These are phyloP conservation scores for Ichneumoninae sp. DNA, from an alignment of 2,888 invertebrate genomes.

Conservation along the genomic window DNA sequence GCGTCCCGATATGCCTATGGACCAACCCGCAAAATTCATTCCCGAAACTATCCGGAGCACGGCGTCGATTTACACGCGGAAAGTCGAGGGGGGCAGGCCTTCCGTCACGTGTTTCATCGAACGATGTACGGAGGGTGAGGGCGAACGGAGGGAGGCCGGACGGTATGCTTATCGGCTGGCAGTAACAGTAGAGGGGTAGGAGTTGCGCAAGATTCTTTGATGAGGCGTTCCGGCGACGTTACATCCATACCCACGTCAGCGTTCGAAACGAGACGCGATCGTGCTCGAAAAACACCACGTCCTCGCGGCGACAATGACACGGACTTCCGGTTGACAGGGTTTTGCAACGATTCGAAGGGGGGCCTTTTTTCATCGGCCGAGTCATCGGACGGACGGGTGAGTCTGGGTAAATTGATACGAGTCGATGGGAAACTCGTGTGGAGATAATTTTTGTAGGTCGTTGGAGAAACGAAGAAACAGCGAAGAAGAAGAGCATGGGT, in stretches of 20 bases:
- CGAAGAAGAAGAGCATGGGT: slow-evolving; percentile 57
- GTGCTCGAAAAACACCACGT: slow-evolving; percentile 22
- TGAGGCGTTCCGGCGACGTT: slow-evolving; percentile 36
- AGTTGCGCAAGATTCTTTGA: slow-evolving; percentile 51
- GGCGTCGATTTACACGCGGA: slow-evolving; percentile 21
- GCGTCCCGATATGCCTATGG: slow-evolving; percentile 8
- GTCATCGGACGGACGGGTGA: neutral
- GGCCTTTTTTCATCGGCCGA: neutral
- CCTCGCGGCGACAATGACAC: neutral
- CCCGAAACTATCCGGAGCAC: neutral
- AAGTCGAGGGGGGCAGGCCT: neutral
- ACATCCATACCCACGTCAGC: slow-evolving; percentile 45
- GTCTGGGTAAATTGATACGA: slow-evolving; percentile 4
- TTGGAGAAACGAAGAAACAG: slow-evolving; percentile 29
- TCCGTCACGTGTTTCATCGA: slow-evolving; percentile 48
- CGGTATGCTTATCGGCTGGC: slow-evolving; percentile 12
- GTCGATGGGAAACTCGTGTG: neutral
- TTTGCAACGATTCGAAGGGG: neutral
- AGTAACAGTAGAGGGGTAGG: slow-evolving; percentile 1
- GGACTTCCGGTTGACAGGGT: slow-evolving; percentile 10
- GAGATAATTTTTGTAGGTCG: neutral
- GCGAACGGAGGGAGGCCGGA: neutral
- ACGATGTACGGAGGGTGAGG: slow-evolving; percentile 17
- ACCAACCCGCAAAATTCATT: slow-evolving; percentile 18
- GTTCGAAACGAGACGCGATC: slow-evolving; percentile 19